Conservation (phyloP, 2,797 vertebrate genomes). For the Tapirus indicus region DNA sequence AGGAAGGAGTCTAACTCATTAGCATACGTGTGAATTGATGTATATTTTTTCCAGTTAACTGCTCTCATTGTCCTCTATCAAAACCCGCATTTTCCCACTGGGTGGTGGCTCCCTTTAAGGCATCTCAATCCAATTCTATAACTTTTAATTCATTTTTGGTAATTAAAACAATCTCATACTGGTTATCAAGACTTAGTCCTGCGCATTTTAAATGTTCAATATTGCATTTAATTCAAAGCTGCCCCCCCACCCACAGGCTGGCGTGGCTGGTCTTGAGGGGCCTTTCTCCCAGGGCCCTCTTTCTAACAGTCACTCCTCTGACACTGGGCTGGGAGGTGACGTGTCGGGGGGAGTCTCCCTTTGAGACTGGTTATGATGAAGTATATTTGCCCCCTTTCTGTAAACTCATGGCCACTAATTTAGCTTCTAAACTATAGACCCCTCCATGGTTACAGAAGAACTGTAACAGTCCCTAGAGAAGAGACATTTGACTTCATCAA, state of each 20-base stretch:
- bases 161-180: not conserved
- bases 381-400: not conserved
- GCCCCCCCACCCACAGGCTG: too few species aligned
- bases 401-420: not conserved
- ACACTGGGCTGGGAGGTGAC: not conserved
- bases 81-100: not conserved
- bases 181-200: not conserved
- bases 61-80: not conserved
- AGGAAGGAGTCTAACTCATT: not conserved
- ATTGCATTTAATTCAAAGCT: not conserved
- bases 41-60: not conserved
- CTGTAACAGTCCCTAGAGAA: not conserved
- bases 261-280: not conserved
- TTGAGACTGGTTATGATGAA: not conserved
- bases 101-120: not conserved
- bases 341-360: not conserved
- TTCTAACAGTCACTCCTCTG: not conserved
- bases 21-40: not conserved
- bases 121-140: not conserved
- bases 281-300: not conserved
- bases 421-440: not conserved
- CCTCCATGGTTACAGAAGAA: not conserved
- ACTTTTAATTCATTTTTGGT: not conserved
- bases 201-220: not conserved
- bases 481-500: not conserved